Percentiles rank a stretch among this genome's conserved stretches.
These are phyloP conservation scores for Percopsis omiscomaycus DNA, from an alignment of 2,797 vertebrate genomes.

Conservation along the genomic window DNA sequence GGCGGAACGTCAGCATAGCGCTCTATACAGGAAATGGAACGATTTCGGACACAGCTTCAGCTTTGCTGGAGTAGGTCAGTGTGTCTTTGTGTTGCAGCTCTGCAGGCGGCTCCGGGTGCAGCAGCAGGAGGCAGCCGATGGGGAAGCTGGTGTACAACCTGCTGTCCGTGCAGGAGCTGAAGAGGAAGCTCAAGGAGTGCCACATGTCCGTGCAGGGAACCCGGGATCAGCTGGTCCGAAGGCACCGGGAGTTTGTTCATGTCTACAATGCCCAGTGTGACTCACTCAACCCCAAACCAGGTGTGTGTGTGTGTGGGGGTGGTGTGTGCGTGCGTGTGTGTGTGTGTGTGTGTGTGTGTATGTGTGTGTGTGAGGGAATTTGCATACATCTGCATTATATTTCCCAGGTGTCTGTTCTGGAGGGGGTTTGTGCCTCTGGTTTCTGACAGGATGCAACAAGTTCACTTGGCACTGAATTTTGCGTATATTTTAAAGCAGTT, in stretches of 20 bases:
- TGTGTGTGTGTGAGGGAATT: background rate
- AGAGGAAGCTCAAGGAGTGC: conserved; percentile 83
- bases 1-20: too few species aligned
- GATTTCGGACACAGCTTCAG: too few species aligned
- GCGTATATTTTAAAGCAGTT: too few species aligned
- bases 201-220: conserved; percentile 83
- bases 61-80: conserved; percentile 6
- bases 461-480: too few species aligned
- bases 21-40: too few species aligned
- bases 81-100: conserved; percentile 70
- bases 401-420: background rate
- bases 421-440: background rate
- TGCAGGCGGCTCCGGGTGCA: background rate
- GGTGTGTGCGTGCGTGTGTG: background rate
- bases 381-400: background rate
- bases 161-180: conserved; percentile 86
- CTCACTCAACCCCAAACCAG: conserved; percentile 85
- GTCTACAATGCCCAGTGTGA: conserved; percentile 93
- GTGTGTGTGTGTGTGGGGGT: conserved; percentile 62
- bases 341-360: conserved; percentile 1
- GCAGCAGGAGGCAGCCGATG: conserved; percentile 75
- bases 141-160: conserved; percentile 90
- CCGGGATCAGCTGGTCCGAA: conserved; percentile 85
- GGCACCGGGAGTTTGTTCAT: conserved; percentile 89
- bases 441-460: too few species aligned